A percentile compares a stretch with the other conserved stretches of the same genome.
phyloP scores from a whole-genome alignment of 2,113 vertebrate genomes.

The Marcusenius ussheri region DNA sequence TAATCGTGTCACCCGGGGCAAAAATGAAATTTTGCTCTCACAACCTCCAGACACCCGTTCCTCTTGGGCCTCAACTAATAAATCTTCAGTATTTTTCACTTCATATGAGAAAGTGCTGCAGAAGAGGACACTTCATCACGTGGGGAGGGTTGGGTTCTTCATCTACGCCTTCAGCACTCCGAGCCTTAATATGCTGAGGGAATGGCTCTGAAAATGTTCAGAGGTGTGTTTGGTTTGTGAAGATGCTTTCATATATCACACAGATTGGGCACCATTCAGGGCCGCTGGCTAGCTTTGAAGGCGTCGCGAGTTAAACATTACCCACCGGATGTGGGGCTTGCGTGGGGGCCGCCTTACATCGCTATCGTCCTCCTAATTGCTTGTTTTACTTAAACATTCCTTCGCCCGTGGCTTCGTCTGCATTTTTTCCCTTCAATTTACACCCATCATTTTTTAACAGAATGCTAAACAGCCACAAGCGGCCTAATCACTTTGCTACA shows the following conservation, averaged over 20 bases:
- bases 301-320: constrained; percentile 45
- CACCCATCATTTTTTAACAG: not conserved
- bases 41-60: constrained; percentile 16
- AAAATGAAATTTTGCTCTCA: constrained; percentile 25
- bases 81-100: constrained; percentile 60
- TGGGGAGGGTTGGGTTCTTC: constrained; percentile 48
- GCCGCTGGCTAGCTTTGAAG: constrained; percentile 41
- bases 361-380: constrained; percentile 30
- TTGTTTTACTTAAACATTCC: constrained; percentile 26
- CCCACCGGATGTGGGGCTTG: constrained; percentile 39
- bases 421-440: constrained; percentile 21
- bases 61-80: constrained; percentile 51
- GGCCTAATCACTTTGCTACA: constrained; percentile 15
- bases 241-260: constrained; percentile 70
- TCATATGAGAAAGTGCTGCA: constrained; percentile 56
- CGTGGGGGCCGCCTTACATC: constrained; percentile 8
- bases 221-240: constrained; percentile 67
- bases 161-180: constrained; percentile 57
- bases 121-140: constrained; percentile 64
- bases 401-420: constrained; percentile 11
- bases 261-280: constrained; percentile 45
- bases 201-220: constrained; percentile 67
- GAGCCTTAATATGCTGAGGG: constrained; percentile 61
- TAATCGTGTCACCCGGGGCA: constrained; percentile 6
- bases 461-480: constrained; percentile 18